phyloP scores from a whole-genome alignment of 2,797 vertebrate species.

The Atherinosoma microstoma region DNA sequence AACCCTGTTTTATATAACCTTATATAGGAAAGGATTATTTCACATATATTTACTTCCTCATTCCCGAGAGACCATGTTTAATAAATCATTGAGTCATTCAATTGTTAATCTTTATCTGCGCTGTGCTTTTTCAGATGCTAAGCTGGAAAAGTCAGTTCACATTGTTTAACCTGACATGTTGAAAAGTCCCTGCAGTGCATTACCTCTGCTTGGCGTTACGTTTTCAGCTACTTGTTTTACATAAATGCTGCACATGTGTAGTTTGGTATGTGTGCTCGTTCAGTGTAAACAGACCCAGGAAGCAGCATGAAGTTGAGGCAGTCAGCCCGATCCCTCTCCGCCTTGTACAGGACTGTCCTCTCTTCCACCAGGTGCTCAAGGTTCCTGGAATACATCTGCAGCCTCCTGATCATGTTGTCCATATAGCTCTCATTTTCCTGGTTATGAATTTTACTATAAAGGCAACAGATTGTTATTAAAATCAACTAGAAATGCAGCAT shows the following conservation, averaged over 20 bases:
- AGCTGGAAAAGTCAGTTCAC: too few species aligned
- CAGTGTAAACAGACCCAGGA: conserved; percentile 84
- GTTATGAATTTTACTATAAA: conserved; percentile 88
- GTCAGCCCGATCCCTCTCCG: conserved; percentile 94
- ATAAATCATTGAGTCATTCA: background rate
- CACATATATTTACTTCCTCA: too few species aligned
- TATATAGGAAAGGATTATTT: too few species aligned
- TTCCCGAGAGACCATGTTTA: background rate
- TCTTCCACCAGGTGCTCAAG: conserved; percentile 96
- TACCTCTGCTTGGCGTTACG: too few species aligned
- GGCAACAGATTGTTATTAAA: background rate
- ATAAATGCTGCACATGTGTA: too few species aligned
- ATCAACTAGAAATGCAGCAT: background rate
- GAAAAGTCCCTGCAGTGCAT: too few species aligned
- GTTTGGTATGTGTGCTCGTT: background rate
- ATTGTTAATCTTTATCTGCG: too few species aligned
- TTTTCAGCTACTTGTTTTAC: too few species aligned
- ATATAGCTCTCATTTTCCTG: conserved; percentile 94
- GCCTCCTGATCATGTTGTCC: conserved; percentile 95
- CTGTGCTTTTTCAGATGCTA: too few species aligned
- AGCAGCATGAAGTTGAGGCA: conserved; percentile 95
- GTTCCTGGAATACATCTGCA: conserved; percentile 96
- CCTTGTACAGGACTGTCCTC: conserved; percentile 93
- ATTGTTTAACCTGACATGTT: too few species aligned
- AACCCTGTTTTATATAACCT: too few species aligned